Evolutionary conservation across 2,888 invertebrate genomes (phyloP).

Genomic region (Erannis defoliaria): DNA sequence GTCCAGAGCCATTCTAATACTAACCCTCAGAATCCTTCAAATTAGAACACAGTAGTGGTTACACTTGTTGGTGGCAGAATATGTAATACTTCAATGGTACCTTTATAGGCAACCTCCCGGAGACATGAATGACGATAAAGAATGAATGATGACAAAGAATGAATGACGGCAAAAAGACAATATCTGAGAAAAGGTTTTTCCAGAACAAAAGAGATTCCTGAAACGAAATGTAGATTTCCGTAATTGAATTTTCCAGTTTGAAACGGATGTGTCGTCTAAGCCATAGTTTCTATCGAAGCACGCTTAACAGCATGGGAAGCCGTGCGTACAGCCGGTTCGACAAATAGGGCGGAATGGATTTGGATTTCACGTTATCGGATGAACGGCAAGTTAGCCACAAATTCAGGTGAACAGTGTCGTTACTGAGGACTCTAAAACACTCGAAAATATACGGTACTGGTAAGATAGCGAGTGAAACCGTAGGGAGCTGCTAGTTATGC

Average conservation of each 20-base stretch:
- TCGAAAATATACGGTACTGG: too few species aligned
- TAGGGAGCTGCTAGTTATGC: too few species aligned
- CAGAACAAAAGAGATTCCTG: background rate
- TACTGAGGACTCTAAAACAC: background rate
- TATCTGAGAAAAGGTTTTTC: background rate
- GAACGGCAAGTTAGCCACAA: constrained; percentile 27
- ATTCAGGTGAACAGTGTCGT: background rate
- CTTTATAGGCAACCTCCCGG: too few species aligned
- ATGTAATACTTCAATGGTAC: too few species aligned
- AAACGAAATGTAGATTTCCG: background rate
- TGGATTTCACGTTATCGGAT: constrained; percentile 44
- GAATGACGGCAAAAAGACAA: too few species aligned
- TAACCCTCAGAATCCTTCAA: too few species aligned
- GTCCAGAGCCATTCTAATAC: too few species aligned
- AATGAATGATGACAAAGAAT: too few species aligned
- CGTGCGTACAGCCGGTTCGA: constrained; percentile 19
- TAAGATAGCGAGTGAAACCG: too few species aligned
- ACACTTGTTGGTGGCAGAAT: too few species aligned
- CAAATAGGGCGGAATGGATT: constrained; percentile 53
- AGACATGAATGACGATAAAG: too few species aligned
- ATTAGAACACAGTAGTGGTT: too few species aligned
- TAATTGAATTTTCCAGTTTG: background rate
- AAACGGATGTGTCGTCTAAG: background rate
- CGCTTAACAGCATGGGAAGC: constrained; percentile 23
- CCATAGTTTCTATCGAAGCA: background rate